Percentiles rank a stretch among this genome's conserved stretches.
Conservation (phyloP, 2,113 vertebrate genomes). For the Danio rerio region GRCz12tu NC_133177.1:39284001-39284500, state of each 20-base stretch:
- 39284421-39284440: neutral
- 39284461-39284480: neutral
- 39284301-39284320: slow-evolving; percentile 3
- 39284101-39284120: slow-evolving; percentile 10
- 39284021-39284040: neutral
- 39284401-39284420: neutral
- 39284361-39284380: neutral
- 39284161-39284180: neutral
- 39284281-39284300: neutral
- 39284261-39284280: neutral
- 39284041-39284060: neutral
- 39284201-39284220: neutral
- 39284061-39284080: neutral
- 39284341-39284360: neutral
- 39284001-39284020: neutral
- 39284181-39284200: neutral
- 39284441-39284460: neutral
- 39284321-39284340: neutral
- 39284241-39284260: neutral
- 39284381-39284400: neutral
- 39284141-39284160: slow-evolving; percentile 23
- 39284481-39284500: neutral
- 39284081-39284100: neutral
- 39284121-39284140: slow-evolving; percentile 8
- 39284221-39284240: neutral